These are phyloP conservation scores for Drosophila kuntzei DNA, from an alignment of 2,888 invertebrate genomes.

Conservation along the genomic window DNA sequence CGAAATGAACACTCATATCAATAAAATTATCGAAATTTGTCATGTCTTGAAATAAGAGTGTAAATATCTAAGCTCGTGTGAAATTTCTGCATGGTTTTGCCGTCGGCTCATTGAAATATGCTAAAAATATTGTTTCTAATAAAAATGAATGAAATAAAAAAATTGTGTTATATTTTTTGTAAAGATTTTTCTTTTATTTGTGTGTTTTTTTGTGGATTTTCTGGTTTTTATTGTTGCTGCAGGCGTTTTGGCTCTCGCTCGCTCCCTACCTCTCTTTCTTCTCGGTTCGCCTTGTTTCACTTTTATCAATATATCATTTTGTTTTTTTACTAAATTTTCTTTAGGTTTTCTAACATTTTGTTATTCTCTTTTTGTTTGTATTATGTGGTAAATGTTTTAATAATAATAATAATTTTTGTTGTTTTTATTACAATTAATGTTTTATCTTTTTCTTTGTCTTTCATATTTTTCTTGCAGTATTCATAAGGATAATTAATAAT, in stretches of 20 bases:
- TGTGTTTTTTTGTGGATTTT: slow-evolving; percentile 65
- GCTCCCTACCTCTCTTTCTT: slow-evolving; percentile 32
- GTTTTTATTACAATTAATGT: slow-evolving; percentile 71
- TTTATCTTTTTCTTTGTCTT: slow-evolving; percentile 41
- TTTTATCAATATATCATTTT: slow-evolving; percentile 52
- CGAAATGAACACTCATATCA: slow-evolving; percentile 8
- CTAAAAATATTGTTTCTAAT: not conserved
- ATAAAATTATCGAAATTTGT: slow-evolving; percentile 9
- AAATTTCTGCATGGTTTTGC: not conserved
- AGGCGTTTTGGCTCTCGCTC: slow-evolving; percentile 58
- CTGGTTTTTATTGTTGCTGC: slow-evolving; percentile 50
- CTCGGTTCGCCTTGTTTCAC: slow-evolving; percentile 49
- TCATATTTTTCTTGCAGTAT: slow-evolving; percentile 55
- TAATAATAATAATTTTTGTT: slow-evolving; percentile 54
- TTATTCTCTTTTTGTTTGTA: slow-evolving; percentile 39
- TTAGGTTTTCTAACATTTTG: slow-evolving; percentile 78
- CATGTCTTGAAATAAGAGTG: slow-evolving; percentile 6
- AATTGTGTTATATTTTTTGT: slow-evolving; percentile 66
- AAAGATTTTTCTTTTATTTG: slow-evolving; percentile 82
- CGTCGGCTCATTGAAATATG: slow-evolving; percentile 33
- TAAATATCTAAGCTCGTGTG: not conserved
- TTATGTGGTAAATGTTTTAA: slow-evolving; percentile 70
- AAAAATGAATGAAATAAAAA: slow-evolving; percentile 21
- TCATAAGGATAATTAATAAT: slow-evolving; percentile 79
- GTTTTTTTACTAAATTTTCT: slow-evolving; percentile 70